Base-by-base conservation (phyloP, 2,113 vertebrate genomes). In the Anseranas semipalmata region DNA sequence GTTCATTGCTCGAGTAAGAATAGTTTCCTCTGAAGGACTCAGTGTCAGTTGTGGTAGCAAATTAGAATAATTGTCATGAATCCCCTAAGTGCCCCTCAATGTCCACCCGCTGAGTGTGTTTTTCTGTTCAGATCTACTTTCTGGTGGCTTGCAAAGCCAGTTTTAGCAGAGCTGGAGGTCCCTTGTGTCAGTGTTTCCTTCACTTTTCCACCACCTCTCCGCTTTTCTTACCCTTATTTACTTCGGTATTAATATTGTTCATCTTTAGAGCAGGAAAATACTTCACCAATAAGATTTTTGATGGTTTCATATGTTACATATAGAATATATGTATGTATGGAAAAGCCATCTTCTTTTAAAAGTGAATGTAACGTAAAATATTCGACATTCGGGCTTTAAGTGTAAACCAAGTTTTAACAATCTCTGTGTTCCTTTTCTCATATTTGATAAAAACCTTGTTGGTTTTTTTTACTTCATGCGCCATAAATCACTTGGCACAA, bases 121-220 rank as follows among this genome's bases (percentile, higher is more conserved):
- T 12, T 17, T 72, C 43, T 11, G 32, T 39, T 27, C 28, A 3
- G 28, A 39, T 35, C 39, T 28, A 30, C 60, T 70, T 68, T 70
- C 45, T 28, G n/a, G 19, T 41, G 24, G 30, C 41, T 25, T 67
- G 60, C 70, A 71, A 35, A 85, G 28, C 63, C 8, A 63, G 1
- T 27, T 43, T 9, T 4, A 13, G 33, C 66, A 59, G 91, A 56
- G 45, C 30, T 75, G 45, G 25, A 70, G 37, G 53, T 21, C 48
- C 45, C 1, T 0, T 12, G 7, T 30, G 2, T 43, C 1, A 3
- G 7, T 41, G 12, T 53, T 74, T 25, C 35, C 11, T 27, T 22
- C 32, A 9, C 28, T 66, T 76, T 73, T 28, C 48, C 41, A 15
- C 32, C n/a, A 15, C 45, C 83, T 72, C 33, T n/a, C 15, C 17